Evolutionary conservation across 2,113 vertebrate species (phyloP).

Genomic region (Callionymus lyra): DNA sequence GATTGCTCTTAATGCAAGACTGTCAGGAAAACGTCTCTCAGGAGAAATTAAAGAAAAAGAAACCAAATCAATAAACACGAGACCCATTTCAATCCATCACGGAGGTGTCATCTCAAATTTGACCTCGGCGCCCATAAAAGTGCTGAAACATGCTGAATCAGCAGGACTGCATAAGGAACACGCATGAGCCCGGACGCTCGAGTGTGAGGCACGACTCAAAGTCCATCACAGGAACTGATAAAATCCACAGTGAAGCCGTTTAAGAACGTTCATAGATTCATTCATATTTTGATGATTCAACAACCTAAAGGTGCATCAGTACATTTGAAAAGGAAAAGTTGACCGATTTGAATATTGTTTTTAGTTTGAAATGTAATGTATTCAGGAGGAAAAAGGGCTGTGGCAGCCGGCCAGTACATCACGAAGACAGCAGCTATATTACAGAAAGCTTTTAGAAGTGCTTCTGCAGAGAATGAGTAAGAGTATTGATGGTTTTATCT

Average conservation of each 20-base stretch:
- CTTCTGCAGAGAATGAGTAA: conserved; percentile 52
- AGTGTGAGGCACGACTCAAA: no score
- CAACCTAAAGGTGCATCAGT: no score
- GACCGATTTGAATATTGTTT: conserved; percentile 9
- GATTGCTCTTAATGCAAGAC: conserved; percentile 2
- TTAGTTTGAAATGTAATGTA: conserved; percentile 38
- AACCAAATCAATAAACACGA: conserved; percentile 34
- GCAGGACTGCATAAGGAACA: neutral
- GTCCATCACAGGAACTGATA: neutral
- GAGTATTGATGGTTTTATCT: conserved; percentile 70
- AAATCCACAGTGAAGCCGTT: conserved; percentile 3
- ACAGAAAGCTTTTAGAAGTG: conserved; percentile 69
- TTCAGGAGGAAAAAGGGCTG: conserved; percentile 15
- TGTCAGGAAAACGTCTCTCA: conserved; percentile 5
- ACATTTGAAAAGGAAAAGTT: no score
- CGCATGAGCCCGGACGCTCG: conserved; percentile 3
- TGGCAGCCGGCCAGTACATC: conserved; percentile 62
- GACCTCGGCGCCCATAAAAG: conserved; percentile 24
- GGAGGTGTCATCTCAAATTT: conserved; percentile 9
- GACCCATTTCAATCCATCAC: conserved; percentile 31
- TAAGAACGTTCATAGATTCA: no score
- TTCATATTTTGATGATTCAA: no score
- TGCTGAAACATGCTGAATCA: neutral
- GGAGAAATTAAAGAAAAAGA: conserved; percentile 19
- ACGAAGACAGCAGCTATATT: conserved; percentile 49